phyloP scores from a whole-genome alignment of 2,888 invertebrate genomes.

The Tinea trinotella region DNA sequence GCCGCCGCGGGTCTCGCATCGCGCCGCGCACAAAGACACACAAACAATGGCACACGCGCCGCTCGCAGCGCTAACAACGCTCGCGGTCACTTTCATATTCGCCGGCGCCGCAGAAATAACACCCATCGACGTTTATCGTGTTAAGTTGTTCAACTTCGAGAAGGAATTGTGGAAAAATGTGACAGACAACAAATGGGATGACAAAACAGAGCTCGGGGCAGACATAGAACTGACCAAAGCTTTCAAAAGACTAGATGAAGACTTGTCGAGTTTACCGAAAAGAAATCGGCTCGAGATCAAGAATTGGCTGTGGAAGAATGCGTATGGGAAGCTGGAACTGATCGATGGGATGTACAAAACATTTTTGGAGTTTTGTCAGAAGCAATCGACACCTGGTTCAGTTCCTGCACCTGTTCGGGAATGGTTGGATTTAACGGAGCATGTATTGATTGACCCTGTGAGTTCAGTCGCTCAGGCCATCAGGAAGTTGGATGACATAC shows the following conservation, averaged over 20 bases:
- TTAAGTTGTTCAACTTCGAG: conserved; percentile 73
- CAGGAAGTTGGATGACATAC: conserved; percentile 71
- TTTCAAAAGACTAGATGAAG: conserved; percentile 70
- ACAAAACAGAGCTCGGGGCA: conserved; percentile 44
- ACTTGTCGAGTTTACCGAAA: conserved; percentile 47
- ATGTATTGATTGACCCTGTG: conserved; percentile 75
- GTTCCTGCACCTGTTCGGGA: conserved; percentile 48
- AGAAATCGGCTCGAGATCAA: conserved; percentile 37
- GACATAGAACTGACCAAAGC: conserved; percentile 73
- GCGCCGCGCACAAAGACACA: neutral
- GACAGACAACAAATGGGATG: conserved; percentile 47
- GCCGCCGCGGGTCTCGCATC: neutral
- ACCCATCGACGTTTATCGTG: conserved; percentile 73
- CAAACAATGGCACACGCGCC: conserved; percentile 48
- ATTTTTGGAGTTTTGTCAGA: conserved; percentile 74
- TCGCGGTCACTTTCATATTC: conserved; percentile 20
- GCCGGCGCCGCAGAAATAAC: conserved; percentile 42
- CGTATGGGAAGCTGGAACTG: conserved; percentile 72
- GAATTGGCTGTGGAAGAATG: conserved; percentile 76
- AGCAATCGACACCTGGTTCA: conserved; percentile 48
- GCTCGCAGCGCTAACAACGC: conserved; percentile 39
- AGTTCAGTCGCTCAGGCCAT: conserved; percentile 71
- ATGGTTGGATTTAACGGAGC: conserved; percentile 76
- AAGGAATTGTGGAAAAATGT: conserved; percentile 61
- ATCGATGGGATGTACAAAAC: conserved; percentile 78